Base-by-base conservation (phyloP, 2,113 vertebrate genomes). In the Taxidea taxus region DNA sequence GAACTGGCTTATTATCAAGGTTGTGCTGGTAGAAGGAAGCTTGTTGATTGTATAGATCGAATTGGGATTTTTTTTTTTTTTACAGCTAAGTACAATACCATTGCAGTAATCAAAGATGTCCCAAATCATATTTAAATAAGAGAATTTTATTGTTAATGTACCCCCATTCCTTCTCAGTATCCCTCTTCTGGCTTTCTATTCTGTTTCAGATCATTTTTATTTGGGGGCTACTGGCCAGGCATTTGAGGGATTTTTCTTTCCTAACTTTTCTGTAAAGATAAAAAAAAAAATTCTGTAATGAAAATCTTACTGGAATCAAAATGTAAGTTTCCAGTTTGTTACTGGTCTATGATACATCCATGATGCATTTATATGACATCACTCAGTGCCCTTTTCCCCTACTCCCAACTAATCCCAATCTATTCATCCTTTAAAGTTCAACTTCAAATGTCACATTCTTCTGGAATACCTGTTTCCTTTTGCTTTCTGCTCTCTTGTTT, bases 271-370 rank as follows among this genome's bases (percentile, higher is more conserved):
- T 84, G 56, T 54, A 75, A 72, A 72, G 42, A 95, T 78, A 60
- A 89, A 87, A 75, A 85, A 66, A 60, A 47, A 29, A 64, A 10
- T 27, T 8, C 27, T 42, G 21, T 60, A 95, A 64, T 87, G 80
- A 90, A 96, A 94, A 75, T 60, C 34, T 87, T 91, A 62, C 20
- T 78, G 70, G 49, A 92, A 72, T 93, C 27, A 90, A 87, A 90
- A 94, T 96, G 91, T 86, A 96, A 96, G 96, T 96, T 94, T 97
- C 94, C 91, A 93, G 77, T 89, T 91, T 91, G 12, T 68, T 86
- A 42, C n/a, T 60, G 64, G 64, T 37, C 58, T 94, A 23, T 88
- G 93, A 95, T 74, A 42, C 85, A 88, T 92, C 75, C 27, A 12
- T 85, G 83, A 91, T 51, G 51, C 74, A 81, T 92, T 83, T 78